Conservation (phyloP, 2,888 invertebrate genomes). For the Apantesis nais region DNA sequence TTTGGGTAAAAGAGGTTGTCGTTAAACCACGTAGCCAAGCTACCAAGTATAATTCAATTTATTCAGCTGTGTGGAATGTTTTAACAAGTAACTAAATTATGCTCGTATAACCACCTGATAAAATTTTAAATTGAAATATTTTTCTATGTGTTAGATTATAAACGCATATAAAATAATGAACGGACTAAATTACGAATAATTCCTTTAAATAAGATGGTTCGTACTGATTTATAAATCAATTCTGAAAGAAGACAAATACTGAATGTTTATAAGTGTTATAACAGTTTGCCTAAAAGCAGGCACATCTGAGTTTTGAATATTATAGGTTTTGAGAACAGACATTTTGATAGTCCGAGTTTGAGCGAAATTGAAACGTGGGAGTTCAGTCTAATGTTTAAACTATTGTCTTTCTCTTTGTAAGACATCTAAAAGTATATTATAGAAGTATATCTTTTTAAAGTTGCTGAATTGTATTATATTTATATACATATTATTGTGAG, state of each 20-base stretch:
- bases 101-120: conserved; percentile 2
- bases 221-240: neutral
- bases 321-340: neutral
- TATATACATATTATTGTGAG: too few species aligned
- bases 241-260: neutral
- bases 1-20: conserved; percentile 3
- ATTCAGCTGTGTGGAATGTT: conserved; percentile 21
- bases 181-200: neutral
- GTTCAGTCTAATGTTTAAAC: neutral
- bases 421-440: neutral
- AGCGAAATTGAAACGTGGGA: conserved; percentile 10
- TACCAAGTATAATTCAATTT: conserved; percentile 16
- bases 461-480: neutral
- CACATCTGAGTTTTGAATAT: neutral
- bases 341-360: neutral
- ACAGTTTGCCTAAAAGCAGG: neutral
- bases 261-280: too few species aligned
- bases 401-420: conserved; percentile 1
- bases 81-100: conserved; percentile 11
- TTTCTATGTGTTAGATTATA: neutral
- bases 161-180: neutral
- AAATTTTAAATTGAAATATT: too few species aligned
- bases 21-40: neutral
- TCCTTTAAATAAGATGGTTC: neutral
- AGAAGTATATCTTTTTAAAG: neutral